phyloP scores from a whole-genome alignment of 2,113 vertebrate species.

The Siniperca knerii region DNA sequence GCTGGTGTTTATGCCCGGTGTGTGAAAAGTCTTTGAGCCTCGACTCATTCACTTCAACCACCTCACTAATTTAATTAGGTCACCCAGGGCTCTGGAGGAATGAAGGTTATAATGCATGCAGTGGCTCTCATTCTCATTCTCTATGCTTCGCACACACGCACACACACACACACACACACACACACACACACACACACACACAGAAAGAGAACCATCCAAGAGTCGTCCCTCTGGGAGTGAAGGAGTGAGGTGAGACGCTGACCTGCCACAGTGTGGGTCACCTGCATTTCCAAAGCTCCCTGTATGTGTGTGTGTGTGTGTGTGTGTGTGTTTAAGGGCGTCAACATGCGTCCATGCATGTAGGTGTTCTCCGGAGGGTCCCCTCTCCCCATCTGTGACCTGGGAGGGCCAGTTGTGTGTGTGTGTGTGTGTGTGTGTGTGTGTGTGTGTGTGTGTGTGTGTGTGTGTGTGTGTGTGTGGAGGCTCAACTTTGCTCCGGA shows the following conservation, averaged over 20 bases:
- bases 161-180: slow-evolving; percentile 28
- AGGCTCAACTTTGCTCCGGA: slow-evolving; percentile 31
- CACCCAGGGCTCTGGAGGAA: slow-evolving; percentile 65
- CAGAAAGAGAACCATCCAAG: slow-evolving; percentile 42
- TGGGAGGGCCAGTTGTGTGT: slow-evolving; percentile 12
- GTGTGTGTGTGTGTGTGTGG: slow-evolving; percentile 13
- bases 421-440: slow-evolving; percentile 5
- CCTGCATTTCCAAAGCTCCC: slow-evolving; percentile 49
- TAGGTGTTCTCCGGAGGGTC: slow-evolving; percentile 62
- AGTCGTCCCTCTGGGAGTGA: slow-evolving; percentile 63
- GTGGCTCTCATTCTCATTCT: slow-evolving; percentile 50
- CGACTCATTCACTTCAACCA: slow-evolving; percentile 65
- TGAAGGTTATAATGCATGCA: slow-evolving; percentile 67
- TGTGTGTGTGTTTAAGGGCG: slow-evolving; percentile 53
- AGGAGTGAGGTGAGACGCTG: slow-evolving; percentile 69
- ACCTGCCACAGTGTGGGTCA: slow-evolving; percentile 71
- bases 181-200: slow-evolving; percentile 44
- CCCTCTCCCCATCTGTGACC: slow-evolving; percentile 56
- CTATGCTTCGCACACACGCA: slow-evolving; percentile 44
- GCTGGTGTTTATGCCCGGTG: slow-evolving; percentile 59
- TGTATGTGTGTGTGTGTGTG: slow-evolving; percentile 39
- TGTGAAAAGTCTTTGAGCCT: slow-evolving; percentile 64
- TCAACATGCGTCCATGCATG: slow-evolving; percentile 68
- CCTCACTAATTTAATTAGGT: slow-evolving; percentile 77
- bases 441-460: slow-evolving; percentile 23